A percentile compares a stretch with the other conserved stretches of the same genome.
These are phyloP conservation scores for Salvelinus namaycush DNA, from an alignment of 2,113 vertebrate species.

Conservation along the genomic window DNA sequence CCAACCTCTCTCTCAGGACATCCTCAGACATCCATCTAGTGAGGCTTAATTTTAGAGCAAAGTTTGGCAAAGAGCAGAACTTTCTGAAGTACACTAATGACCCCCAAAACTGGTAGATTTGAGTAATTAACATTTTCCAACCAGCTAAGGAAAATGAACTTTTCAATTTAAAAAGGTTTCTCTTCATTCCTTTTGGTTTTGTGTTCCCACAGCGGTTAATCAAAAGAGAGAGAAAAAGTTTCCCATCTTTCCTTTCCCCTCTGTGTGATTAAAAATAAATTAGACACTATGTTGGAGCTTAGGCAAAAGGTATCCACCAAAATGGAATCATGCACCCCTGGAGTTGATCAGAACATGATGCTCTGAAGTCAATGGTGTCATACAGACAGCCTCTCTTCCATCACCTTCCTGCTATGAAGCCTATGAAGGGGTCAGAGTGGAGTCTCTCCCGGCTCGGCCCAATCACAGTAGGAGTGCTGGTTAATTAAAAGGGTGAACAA, in stretches of 20 bases:
- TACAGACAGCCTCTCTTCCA: neutral
- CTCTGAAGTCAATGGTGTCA: constrained; percentile 13
- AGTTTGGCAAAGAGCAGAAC: constrained; percentile 25
- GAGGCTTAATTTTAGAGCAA: constrained; percentile 10
- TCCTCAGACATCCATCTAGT: constrained; percentile 12
- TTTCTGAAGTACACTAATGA: constrained; percentile 17
- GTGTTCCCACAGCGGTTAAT: constrained; percentile 21
- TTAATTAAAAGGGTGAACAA: constrained; percentile 43
- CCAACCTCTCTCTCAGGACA: constrained; percentile 20
- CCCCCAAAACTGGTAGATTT: constrained; percentile 20
- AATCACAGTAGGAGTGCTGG: constrained; percentile 48
- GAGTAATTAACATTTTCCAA: constrained; percentile 35
- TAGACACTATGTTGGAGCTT: constrained; percentile 1
- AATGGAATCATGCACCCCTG: constrained; percentile 14
- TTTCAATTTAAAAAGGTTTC: constrained; percentile 17
- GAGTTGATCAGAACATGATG: constrained; percentile 11
- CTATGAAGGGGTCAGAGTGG: no score
- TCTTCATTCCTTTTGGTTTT: neutral
- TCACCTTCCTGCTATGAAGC: no score
- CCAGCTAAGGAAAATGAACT: neutral
- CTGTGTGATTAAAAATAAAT: constrained; percentile 18
- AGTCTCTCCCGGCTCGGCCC: neutral
- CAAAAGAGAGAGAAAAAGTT: constrained; percentile 10
- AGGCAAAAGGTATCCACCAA: constrained; percentile 6
- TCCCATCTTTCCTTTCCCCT: constrained; percentile 1